Evolutionary conservation across 1,140 invertebrate species (phyloP).

Genomic region (Eufriesea mexicana): DNA sequence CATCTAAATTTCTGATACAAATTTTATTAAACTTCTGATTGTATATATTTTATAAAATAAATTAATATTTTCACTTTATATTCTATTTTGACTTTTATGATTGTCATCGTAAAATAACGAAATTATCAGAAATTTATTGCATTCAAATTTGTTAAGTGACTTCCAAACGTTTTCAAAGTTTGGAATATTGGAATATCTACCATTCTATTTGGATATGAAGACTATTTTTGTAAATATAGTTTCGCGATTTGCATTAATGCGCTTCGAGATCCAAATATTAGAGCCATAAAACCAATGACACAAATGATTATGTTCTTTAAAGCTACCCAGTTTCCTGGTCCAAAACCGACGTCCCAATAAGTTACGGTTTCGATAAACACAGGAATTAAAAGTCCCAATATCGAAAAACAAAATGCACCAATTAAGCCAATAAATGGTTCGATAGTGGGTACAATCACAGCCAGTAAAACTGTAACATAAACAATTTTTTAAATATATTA

Average conservation of each 20-base stretch:
- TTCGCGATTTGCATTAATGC: constrained; percentile 88
- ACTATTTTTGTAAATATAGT: constrained; percentile 41
- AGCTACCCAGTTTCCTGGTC: constrained; percentile 87
- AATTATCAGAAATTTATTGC: constrained; percentile 32
- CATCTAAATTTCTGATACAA: constrained; percentile 34
- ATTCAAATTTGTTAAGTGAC: constrained; percentile 4
- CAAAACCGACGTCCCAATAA: constrained; percentile 90
- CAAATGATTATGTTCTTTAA: constrained; percentile 90
- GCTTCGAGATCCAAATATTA: constrained; percentile 91
- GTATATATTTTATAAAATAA: not conserved
- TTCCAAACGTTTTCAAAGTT: constrained; percentile 13
- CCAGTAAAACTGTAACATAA: constrained; percentile 87
- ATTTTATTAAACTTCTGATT: not conserved
- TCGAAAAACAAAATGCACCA: constrained; percentile 96
- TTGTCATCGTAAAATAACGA: constrained; percentile 22
- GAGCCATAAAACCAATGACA: constrained; percentile 88
- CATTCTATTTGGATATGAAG: constrained; percentile 5
- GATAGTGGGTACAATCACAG: constrained; percentile 93
- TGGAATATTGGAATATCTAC: constrained; percentile 38
- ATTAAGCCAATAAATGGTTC: constrained; percentile 95
- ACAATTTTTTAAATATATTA: no score
- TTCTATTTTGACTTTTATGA: not conserved
- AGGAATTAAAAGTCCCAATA: constrained; percentile 95
- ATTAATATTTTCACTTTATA: not conserved
- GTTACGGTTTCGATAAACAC: constrained; percentile 93